Evolutionary conservation across 2,888 invertebrate species (phyloP).

Genomic region (Laspeyria flexula): DNA sequence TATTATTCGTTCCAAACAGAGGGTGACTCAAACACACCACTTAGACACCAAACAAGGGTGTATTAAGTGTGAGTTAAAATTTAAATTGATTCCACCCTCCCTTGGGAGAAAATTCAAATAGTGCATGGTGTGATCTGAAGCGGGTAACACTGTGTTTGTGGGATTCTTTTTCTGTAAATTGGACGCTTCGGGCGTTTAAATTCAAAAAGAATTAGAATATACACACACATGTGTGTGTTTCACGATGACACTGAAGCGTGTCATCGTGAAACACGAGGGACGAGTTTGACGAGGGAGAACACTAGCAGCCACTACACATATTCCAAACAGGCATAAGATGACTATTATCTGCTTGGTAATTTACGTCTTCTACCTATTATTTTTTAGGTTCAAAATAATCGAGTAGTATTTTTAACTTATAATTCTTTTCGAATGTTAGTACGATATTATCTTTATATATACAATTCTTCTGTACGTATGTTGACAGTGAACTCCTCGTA

Average conservation of each 20-base stretch:
- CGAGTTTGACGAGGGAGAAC: constrained; percentile 55
- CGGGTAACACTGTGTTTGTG: constrained; percentile 79
- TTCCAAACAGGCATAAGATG: too few species aligned
- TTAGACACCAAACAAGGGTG: constrained; percentile 86
- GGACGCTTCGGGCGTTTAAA: constrained; percentile 80
- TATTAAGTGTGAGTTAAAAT: constrained; percentile 86
- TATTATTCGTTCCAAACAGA: constrained; percentile 81
- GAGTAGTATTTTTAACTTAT: too few species aligned
- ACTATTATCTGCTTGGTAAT: too few species aligned
- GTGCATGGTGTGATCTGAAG: constrained; percentile 82
- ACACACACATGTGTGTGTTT: constrained; percentile 54
- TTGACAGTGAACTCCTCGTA: too few species aligned
- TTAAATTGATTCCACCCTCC: constrained; percentile 85
- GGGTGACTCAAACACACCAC: constrained; percentile 85
- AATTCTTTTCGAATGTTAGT: too few species aligned
- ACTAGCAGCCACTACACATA: constrained; percentile 13
- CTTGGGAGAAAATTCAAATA: constrained; percentile 80
- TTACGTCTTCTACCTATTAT: too few species aligned
- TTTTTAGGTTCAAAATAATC: too few species aligned
- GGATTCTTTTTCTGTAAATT: constrained; percentile 84
- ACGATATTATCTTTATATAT: too few species aligned
- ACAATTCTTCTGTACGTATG: too few species aligned
- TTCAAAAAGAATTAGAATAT: constrained; percentile 64
- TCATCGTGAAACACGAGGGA: too few species aligned
- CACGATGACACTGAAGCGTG: constrained; percentile 67